Percentiles rank a stretch among this genome's conserved stretches.
Evolutionary conservation across 2,113 vertebrate species (phyloP).

Genomic region (Sinocyclocheilus rhinocerous): DNA sequence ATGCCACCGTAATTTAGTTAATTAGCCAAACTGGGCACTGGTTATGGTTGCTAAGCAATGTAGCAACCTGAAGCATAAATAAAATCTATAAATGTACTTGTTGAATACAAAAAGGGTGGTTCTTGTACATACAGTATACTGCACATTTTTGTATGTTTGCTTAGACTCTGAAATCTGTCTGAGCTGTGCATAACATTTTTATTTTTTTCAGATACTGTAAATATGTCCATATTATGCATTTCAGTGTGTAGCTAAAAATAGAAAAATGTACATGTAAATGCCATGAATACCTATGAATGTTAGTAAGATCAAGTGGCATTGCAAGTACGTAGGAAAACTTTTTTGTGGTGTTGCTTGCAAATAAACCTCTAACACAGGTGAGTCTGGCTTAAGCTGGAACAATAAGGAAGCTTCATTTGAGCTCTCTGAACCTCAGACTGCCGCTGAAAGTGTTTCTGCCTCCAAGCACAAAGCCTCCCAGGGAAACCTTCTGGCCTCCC

Average conservation of each 20-base stretch:
- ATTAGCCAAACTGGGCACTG: background rate
- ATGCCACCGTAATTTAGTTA: background rate
- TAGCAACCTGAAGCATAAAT: background rate
- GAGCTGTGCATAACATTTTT: background rate
- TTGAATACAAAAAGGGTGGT: too few relatives aligned
- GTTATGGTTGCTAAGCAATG: background rate
- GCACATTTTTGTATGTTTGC: too few relatives aligned
- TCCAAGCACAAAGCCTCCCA: conserved; percentile 19
- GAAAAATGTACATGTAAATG: background rate
- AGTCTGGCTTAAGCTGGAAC: background rate
- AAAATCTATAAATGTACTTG: background rate
- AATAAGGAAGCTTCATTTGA: background rate
- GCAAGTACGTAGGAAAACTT: background rate
- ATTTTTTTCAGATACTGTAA: background rate
- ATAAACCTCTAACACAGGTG: background rate
- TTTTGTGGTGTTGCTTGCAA: background rate
- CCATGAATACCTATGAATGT: background rate
- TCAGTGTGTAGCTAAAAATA: background rate
- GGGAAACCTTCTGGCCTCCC: conserved; percentile 29
- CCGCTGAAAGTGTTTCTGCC: conserved; percentile 6
- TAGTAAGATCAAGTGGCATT: background rate
- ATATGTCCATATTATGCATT: background rate
- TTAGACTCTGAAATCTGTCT: too few relatives aligned
- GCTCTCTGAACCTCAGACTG: background rate
- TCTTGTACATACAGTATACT: too few relatives aligned